Evolutionary conservation across 1,140 invertebrate species (phyloP).

Genomic region (Orchestia grillus): DNA sequence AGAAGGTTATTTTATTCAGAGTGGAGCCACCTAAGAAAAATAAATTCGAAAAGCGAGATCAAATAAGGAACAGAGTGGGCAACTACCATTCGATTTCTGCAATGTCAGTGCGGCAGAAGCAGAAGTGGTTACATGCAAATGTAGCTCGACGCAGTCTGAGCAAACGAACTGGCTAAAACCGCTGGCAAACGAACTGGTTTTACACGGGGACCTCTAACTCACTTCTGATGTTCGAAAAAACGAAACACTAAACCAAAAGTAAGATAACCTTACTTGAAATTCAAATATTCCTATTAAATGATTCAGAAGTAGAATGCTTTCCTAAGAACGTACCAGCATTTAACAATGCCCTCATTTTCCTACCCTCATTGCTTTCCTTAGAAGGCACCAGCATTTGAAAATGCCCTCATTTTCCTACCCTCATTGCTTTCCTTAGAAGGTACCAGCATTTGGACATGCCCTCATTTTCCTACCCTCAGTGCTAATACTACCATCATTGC

Average conservation of each 20-base stretch:
- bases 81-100: not conserved
- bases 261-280: not conserved
- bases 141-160: not conserved
- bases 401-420: no score
- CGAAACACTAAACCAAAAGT: not conserved
- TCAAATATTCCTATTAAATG: not conserved
- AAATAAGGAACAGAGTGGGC: not conserved
- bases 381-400: no score
- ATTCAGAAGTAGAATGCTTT: no score
- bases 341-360: no score
- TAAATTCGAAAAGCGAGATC: not conserved
- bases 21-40: not conserved
- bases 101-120: no score
- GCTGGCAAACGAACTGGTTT: not conserved
- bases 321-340: no score
- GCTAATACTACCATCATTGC: no score
- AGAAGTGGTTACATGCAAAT: not conserved
- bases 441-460: no score
- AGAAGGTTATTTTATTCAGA: not conserved
- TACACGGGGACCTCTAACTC: not conserved
- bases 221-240: not conserved
- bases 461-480: no score
- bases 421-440: no score
- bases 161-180: not conserved
- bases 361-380: no score